These are phyloP conservation scores for Parnassius glacialis DNA, from an alignment of 2,888 invertebrate genomes.

Conservation along the genomic window DNA sequence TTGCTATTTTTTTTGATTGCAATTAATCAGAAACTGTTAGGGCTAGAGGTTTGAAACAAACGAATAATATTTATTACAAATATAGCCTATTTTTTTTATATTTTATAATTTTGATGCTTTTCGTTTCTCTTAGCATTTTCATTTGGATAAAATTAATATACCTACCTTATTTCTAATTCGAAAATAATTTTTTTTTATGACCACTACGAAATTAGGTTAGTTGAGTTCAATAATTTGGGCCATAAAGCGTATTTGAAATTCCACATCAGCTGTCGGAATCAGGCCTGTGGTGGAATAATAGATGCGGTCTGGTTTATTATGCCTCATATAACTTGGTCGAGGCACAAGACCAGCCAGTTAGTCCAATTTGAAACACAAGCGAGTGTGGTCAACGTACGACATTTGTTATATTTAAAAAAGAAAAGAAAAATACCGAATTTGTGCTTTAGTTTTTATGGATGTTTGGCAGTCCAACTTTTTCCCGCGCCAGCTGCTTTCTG, in stretches of 20 bases:
- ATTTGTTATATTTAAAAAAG: slow-evolving; percentile 36
- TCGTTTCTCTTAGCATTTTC: too few species aligned
- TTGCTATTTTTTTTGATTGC: slow-evolving; percentile 3
- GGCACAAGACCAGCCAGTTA: slow-evolving; percentile 57
- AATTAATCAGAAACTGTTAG: slow-evolving; percentile 24
- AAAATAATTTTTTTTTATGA: slow-evolving; percentile 47
- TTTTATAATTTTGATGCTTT: too few species aligned
- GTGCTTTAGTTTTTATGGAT: slow-evolving; percentile 27
- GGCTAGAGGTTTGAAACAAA: too few species aligned
- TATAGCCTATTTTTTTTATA: too few species aligned
- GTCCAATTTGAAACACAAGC: slow-evolving; percentile 74
- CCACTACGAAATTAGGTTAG: slow-evolving; percentile 57
- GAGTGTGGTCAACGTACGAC: slow-evolving; percentile 58
- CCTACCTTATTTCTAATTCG: slow-evolving; percentile 45
- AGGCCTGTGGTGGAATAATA: slow-evolving; percentile 62
- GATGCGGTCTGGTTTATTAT: slow-evolving; percentile 77
- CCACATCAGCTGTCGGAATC: slow-evolving; percentile 65
- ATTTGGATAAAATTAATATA: too few species aligned
- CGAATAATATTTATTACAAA: too few species aligned
- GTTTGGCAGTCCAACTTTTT: slow-evolving; percentile 1
- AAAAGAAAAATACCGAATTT: slow-evolving; percentile 30
- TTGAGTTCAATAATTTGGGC: slow-evolving; percentile 54
- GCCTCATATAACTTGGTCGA: slow-evolving; percentile 73
- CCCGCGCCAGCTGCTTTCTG: neutral
- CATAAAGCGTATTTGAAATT: slow-evolving; percentile 73